A percentile compares a stretch with the other conserved stretches of the same genome.
Conservation (phyloP, 2,888 invertebrate genomes). For the Cantharis nigra region DNA sequence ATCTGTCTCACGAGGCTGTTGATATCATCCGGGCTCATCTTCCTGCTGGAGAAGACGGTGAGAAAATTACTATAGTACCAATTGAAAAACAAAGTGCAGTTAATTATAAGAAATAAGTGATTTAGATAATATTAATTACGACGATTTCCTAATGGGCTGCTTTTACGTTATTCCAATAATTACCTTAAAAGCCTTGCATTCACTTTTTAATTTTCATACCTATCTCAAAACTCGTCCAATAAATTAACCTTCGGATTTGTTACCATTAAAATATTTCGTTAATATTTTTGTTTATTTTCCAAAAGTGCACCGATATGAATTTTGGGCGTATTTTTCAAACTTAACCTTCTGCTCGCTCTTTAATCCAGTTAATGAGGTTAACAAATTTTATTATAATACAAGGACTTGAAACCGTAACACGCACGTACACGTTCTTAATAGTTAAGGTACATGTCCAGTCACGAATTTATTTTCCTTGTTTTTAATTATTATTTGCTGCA, state of each 20-base stretch:
- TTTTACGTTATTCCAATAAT: neutral
- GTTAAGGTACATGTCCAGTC: neutral
- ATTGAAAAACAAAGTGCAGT: neutral
- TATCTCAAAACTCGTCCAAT: neutral
- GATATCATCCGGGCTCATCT: slow-evolving; percentile 78
- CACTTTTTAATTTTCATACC: neutral
- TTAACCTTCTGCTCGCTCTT: slow-evolving; percentile 6
- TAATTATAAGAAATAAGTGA: neutral
- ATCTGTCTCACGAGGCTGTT: slow-evolving; percentile 78
- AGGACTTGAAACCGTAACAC: neutral
- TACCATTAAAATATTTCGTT: neutral
- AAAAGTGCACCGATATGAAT: neutral
- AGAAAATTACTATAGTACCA: slow-evolving; percentile 33
- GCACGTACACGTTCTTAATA: neutral
- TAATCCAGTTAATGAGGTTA: slow-evolving; percentile 11
- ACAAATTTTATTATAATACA: slow-evolving; percentile 4
- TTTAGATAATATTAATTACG: neutral
- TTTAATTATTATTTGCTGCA: neutral
- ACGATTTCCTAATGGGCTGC: neutral
- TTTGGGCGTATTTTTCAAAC: slow-evolving; percentile 7
- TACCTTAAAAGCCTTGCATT: neutral
- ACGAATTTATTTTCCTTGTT: slow-evolving; percentile 8
- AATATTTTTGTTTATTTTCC: neutral
- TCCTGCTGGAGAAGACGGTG: slow-evolving; percentile 82
- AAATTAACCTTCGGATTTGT: neutral